phyloP scores from a whole-genome alignment of 2,888 invertebrate genomes.

The Oscheius sp. region DNA sequence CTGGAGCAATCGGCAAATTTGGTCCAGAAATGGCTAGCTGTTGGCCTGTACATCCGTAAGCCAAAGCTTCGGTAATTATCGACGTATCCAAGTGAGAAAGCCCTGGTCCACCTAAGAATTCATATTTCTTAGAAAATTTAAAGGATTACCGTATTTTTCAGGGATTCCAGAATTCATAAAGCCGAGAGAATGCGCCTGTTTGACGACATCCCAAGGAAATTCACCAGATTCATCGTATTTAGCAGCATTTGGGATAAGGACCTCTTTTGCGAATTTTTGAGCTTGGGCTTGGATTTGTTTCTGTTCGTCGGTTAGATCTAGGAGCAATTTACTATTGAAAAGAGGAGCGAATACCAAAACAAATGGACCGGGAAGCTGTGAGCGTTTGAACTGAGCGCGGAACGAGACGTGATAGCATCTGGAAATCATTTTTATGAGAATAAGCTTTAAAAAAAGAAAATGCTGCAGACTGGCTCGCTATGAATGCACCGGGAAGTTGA shows the following conservation, averaged over 20 bases:
- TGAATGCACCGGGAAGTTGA: no score
- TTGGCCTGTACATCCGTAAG: constrained; percentile 88
- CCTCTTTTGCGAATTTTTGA: constrained; percentile 87
- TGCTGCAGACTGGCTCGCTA: no score
- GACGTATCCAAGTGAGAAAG: constrained; percentile 77
- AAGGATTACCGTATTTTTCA: constrained; percentile 73
- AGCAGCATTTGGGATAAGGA: constrained; percentile 83
- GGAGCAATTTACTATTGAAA: constrained; percentile 16
- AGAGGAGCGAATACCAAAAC: constrained; percentile 41
- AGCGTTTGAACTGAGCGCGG: constrained; percentile 37
- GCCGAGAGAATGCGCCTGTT: constrained; percentile 90
- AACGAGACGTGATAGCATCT: constrained; percentile 34
- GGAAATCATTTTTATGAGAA: constrained; percentile 77
- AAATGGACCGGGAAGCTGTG: constrained; percentile 43
- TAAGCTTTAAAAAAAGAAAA: no score
- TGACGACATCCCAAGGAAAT: constrained; percentile 92
- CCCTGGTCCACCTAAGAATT: constrained; percentile 81
- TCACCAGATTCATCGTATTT: constrained; percentile 87
- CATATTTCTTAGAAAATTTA: no score
- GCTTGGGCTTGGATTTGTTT: constrained; percentile 85
- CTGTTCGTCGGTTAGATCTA: constrained; percentile 73
- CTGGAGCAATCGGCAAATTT: constrained; percentile 84
- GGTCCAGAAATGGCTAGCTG: constrained; percentile 79
- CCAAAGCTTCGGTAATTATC: constrained; percentile 87
- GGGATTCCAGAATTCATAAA: constrained; percentile 89